Percentiles rank a stretch among this genome's conserved stretches.
Evolutionary conservation across 2,797 vertebrate genomes (phyloP).

Genomic region (Muscicapa comitata): DNA sequence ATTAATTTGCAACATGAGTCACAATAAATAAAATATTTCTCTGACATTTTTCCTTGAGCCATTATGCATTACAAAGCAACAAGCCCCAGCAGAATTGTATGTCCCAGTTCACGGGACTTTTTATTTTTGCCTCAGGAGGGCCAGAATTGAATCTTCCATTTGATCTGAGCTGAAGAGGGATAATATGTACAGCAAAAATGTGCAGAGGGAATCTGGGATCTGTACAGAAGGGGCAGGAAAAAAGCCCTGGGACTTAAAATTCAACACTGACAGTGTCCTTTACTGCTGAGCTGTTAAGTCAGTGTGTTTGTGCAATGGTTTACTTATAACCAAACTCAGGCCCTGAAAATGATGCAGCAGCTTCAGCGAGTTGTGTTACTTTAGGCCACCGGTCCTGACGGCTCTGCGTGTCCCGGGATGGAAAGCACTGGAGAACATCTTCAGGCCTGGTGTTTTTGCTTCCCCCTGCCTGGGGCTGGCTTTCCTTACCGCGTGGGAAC

Average conservation of each 20-base stretch:
- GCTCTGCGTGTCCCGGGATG: fast-evolving
- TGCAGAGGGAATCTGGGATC: neutral
- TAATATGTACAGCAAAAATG: neutral
- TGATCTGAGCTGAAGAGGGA: neutral
- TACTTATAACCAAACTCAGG: neutral
- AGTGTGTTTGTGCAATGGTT: too few relatives aligned
- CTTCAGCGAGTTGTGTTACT: neutral
- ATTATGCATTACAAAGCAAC: neutral
- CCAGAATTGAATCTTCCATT: neutral
- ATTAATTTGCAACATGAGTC: neutral
- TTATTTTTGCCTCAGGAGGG: neutral
- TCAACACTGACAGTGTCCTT: neutral
- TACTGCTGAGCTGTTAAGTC: neutral
- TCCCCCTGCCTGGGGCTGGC: neutral
- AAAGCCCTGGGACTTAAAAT: neutral
- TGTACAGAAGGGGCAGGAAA: neutral
- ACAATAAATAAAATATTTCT: neutral
- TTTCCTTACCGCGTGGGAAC: conserved; percentile 90
- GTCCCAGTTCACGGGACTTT: neutral
- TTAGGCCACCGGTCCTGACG: fast-evolving
- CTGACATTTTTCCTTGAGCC: neutral
- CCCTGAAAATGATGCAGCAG: neutral
- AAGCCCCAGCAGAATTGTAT: fast-evolving
- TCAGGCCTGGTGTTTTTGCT: neutral
- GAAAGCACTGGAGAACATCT: fast-evolving